These are phyloP conservation scores for Marmota monax DNA, from an alignment of 2,113 vertebrate genomes.

Conservation along the genomic window DNA sequence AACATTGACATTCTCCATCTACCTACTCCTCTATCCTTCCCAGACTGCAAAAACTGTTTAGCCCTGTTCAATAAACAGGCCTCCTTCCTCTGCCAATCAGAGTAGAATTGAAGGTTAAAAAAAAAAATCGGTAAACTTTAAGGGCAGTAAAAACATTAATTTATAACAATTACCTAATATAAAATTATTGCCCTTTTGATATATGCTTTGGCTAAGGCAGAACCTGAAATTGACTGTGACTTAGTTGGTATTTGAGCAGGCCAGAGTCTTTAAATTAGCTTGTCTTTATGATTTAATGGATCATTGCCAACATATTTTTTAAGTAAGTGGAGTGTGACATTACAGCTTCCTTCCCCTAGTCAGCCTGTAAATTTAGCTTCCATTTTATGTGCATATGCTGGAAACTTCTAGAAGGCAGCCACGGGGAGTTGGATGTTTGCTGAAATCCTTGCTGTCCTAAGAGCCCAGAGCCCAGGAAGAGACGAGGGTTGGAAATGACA, in stretches of 20 bases:
- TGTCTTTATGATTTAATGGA: conserved; percentile 73
- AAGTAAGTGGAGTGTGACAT: conserved; percentile 71
- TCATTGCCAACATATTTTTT: conserved; percentile 65
- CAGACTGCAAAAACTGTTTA: conserved; percentile 44
- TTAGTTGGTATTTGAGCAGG: conserved; percentile 52
- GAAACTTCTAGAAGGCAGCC: neutral
- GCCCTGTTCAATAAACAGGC: conserved; percentile 19
- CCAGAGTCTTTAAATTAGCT: conserved; percentile 75
- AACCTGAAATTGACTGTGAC: conserved; percentile 58
- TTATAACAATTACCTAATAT: conserved; percentile 77
- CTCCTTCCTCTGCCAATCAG: conserved; percentile 44
- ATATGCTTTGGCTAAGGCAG: conserved; percentile 49
- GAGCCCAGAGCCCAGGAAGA: no score
- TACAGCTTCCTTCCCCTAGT: conserved; percentile 57
- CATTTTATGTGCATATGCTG: neutral
- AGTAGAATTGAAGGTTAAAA: neutral
- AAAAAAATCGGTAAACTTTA: conserved; percentile 32
- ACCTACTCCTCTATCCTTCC: conserved; percentile 47
- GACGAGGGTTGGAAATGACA: neutral
- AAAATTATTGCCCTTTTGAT: conserved; percentile 71
- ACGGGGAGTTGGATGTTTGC: neutral
- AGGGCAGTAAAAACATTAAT: conserved; percentile 69
- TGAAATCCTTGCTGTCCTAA: neutral
- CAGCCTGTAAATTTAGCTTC: conserved; percentile 66
- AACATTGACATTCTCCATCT: conserved; percentile 51